These are phyloP conservation scores for Drosophila auraria DNA, from an alignment of 1,140 invertebrate species.

Conservation along the genomic window DNA sequence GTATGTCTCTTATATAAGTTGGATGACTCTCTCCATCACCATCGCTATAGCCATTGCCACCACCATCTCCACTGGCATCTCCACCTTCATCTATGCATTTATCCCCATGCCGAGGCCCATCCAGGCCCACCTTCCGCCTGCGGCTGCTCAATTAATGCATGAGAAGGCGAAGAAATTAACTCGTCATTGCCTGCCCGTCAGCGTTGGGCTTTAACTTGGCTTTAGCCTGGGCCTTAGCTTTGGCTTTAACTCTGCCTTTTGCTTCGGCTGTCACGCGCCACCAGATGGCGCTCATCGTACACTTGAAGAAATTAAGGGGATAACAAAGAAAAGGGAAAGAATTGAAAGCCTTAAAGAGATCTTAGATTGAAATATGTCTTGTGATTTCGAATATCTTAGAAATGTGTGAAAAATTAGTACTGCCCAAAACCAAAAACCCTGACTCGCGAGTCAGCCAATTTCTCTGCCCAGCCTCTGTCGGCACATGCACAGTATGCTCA, in stretches of 20 bases:
- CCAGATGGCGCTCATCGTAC: constrained; percentile 62
- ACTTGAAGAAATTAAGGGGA: constrained; percentile 52
- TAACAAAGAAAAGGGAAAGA: neutral
- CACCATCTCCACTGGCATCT: constrained; percentile 18
- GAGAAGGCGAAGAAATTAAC: constrained; percentile 78
- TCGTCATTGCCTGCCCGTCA: constrained; percentile 74
- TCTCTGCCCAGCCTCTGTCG: too few relatives aligned
- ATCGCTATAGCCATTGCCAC: neutral
- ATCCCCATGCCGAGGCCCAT: constrained; percentile 27
- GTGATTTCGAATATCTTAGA: too few relatives aligned
- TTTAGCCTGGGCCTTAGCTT: constrained; percentile 24
- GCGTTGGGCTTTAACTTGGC: constrained; percentile 16
- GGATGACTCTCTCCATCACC: constrained; percentile 19
- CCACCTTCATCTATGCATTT: constrained; percentile 11
- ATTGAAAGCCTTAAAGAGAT: neutral
- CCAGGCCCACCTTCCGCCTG: constrained; percentile 34
- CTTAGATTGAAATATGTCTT: too few relatives aligned
- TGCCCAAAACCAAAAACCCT: too few relatives aligned
- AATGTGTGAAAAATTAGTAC: too few relatives aligned
- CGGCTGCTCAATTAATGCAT: constrained; percentile 69
- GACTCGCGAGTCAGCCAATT: too few relatives aligned
- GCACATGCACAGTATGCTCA: too few relatives aligned
- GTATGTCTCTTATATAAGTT: constrained; percentile 63
- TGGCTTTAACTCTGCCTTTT: constrained; percentile 19
- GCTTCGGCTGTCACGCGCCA: constrained; percentile 72